Percentiles rank a stretch among this genome's conserved stretches.
phyloP scores from a whole-genome alignment of 2,113 vertebrate genomes.

The Mustelus asterias region DNA sequence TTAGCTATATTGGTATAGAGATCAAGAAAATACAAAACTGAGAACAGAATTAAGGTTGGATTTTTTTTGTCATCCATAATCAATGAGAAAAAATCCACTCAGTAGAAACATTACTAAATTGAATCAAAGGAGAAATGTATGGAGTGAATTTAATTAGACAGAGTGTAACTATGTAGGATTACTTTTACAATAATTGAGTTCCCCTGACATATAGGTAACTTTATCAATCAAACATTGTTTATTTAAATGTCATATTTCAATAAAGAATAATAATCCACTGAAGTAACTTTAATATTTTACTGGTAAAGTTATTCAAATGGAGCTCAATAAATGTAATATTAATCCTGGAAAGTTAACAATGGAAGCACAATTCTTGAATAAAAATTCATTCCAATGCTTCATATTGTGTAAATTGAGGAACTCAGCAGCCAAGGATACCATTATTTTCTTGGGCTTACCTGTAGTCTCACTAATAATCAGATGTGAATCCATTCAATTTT shows the following conservation, averaged over 20 bases:
- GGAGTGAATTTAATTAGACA: not conserved
- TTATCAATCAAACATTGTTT: not conserved
- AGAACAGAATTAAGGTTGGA: not conserved
- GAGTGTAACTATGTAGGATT: not conserved
- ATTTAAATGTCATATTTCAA: not conserved
- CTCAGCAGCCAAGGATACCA: not conserved
- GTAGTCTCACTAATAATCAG: not conserved
- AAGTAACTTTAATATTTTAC: not conserved
- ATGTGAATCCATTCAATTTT: not conserved
- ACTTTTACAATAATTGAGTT: not conserved
- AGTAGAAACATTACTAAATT: not conserved
- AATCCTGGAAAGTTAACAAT: not conserved
- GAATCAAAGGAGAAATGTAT: not conserved
- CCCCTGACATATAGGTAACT: not conserved
- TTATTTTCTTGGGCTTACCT: not conserved
- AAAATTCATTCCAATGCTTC: not conserved
- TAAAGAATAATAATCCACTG: not conserved
- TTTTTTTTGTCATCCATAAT: not conserved
- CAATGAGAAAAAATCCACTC: not conserved
- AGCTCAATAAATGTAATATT: not conserved
- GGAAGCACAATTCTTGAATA: not conserved
- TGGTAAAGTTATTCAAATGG: not conserved
- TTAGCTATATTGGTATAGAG: not conserved
- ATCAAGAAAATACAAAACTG: not conserved
- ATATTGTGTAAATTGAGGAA: not conserved